These are phyloP conservation scores for Cartodere bifasciata DNA, from an alignment of 2,888 invertebrate genomes.

Conservation along the genomic window DNA sequence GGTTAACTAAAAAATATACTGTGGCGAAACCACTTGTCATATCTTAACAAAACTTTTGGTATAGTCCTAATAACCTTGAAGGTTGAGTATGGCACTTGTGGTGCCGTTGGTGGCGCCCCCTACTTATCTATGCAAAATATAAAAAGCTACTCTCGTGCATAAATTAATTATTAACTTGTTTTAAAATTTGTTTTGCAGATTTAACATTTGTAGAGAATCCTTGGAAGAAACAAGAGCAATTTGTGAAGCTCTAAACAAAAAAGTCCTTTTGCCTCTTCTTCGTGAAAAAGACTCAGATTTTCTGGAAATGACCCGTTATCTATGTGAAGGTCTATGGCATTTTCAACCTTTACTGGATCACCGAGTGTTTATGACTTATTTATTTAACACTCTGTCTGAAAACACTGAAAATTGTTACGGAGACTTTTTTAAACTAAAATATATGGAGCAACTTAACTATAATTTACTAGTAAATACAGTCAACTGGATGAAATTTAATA, in stretches of 20 bases:
- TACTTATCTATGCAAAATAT: too few relatives aligned
- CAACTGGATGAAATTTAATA: constrained; percentile 25
- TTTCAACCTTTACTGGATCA: constrained; percentile 50
- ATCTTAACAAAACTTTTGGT: too few relatives aligned
- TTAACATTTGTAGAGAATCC: constrained; percentile 54
- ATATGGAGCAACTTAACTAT: constrained; percentile 12
- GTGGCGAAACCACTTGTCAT: too few relatives aligned
- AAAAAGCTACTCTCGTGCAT: too few relatives aligned
- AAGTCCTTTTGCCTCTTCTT: constrained; percentile 49
- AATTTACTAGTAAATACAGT: constrained; percentile 13
- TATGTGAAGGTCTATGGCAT: constrained; percentile 58
- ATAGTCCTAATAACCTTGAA: too few relatives aligned
- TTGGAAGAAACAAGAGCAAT: constrained; percentile 49
- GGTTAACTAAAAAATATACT: too few relatives aligned
- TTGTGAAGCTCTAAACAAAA: constrained; percentile 44
- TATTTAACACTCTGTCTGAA: constrained; percentile 17
- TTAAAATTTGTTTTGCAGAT: constrained; percentile 37
- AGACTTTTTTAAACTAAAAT: constrained; percentile 12
- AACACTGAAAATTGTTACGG: constrained; percentile 14
- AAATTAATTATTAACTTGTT: too few relatives aligned
- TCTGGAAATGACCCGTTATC: constrained; percentile 46
- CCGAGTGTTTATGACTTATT: constrained; percentile 40
- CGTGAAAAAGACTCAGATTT: constrained; percentile 48
- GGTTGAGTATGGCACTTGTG: too few relatives aligned
- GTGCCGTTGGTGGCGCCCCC: too few relatives aligned